Conservation (phyloP, 2,113 vertebrate species). For the Sula dactylatra region DNA sequence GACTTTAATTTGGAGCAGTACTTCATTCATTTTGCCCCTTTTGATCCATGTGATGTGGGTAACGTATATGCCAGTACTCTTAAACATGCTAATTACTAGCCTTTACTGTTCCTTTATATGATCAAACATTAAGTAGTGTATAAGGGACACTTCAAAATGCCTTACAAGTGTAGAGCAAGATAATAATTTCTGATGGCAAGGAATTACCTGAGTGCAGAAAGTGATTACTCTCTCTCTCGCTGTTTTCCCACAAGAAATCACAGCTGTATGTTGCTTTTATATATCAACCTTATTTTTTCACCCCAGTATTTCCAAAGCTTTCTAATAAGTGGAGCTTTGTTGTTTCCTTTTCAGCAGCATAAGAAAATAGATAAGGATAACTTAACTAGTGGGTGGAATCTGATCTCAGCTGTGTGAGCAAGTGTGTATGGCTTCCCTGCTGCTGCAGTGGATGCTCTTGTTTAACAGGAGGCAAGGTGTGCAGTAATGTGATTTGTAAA, state of each 20-base stretch:
- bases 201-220: neutral
- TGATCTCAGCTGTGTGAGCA: fast-evolving
- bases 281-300: neutral
- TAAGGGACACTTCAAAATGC: neutral
- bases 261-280: neutral
- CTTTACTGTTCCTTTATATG: neutral
- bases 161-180: neutral
- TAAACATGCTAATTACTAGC: neutral
- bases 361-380: neutral
- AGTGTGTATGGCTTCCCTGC: neutral
- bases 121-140: neutral
- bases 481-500: neutral
- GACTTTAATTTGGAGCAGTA: neutral
- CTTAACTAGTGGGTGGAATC: neutral
- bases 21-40: slow-evolving; percentile 4
- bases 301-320: neutral
- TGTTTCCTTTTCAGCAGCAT: neutral
- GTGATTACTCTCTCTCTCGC: neutral
- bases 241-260: neutral
- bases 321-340: neutral
- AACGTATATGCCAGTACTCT: neutral
- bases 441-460: neutral
- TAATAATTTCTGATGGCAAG: neutral
- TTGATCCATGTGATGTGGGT: neutral
- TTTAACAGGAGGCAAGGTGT: neutral